phyloP scores from a whole-genome alignment of 2,113 vertebrate genomes.

The Lepus timidus region DNA sequence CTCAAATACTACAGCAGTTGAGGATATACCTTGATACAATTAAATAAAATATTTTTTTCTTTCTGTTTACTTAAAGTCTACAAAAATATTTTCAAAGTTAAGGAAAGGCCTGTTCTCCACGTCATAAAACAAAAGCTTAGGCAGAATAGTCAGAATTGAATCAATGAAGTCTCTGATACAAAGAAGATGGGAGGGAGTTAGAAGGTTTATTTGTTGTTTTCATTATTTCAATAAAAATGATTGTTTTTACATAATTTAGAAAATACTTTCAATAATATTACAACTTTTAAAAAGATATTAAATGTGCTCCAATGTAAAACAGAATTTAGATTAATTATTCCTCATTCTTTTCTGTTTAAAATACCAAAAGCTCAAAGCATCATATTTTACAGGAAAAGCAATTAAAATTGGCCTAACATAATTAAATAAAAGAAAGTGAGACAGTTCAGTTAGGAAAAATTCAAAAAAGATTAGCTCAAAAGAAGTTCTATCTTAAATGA shows the following conservation, averaged over 20 bases:
- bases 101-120: not conserved
- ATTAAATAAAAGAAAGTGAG: not conserved
- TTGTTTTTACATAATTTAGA: not conserved
- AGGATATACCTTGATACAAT: not conserved
- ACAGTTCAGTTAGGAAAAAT: not conserved
- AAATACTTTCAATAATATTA: not conserved
- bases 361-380: not conserved
- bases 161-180: not conserved
- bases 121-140: not conserved
- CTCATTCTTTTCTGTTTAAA: not conserved
- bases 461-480: not conserved
- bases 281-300: not conserved
- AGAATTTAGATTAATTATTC: not conserved
- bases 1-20: not conserved
- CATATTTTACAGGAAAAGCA: not conserved
- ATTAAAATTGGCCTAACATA: not conserved
- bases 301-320: not conserved
- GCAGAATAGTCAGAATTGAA: not conserved
- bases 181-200: not conserved
- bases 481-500: not conserved
- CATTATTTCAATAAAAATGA: not conserved
- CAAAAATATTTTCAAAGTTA: not conserved
- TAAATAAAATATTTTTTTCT: not conserved
- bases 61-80: conserved; percentile 19
- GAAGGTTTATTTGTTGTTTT: not conserved